Evolutionary conservation across 2,797 vertebrate genomes (phyloP).

Genomic region (Sciaenops ocellatus): DNA sequence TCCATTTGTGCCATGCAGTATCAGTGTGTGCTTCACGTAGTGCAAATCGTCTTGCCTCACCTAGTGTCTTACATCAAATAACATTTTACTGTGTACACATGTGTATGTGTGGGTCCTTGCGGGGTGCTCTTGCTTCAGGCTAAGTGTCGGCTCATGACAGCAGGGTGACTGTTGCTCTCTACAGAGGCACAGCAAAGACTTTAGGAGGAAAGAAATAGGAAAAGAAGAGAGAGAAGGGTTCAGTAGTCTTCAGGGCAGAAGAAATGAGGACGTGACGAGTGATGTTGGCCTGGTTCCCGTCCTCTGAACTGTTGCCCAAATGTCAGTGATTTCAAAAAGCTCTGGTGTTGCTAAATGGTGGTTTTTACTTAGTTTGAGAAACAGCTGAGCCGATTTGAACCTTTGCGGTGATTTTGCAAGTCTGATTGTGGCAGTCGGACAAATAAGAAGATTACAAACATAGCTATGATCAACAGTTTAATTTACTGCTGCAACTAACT

Average conservation of each 20-base stretch:
- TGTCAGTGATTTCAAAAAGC: background rate
- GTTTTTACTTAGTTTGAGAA: background rate
- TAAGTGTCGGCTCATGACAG: slow-evolving; percentile 62
- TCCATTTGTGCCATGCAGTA: background rate
- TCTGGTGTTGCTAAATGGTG: background rate
- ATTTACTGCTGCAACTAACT: too few relatives aligned
- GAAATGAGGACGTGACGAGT: slow-evolving; percentile 36
- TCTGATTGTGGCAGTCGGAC: background rate
- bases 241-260: background rate
- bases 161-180: slow-evolving; percentile 45
- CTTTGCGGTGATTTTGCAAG: background rate
- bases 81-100: background rate
- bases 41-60: slow-evolving; percentile 18
- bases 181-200: slow-evolving; percentile 17
- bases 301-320: slow-evolving; percentile 1
- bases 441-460: too few relatives aligned
- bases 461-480: too few relatives aligned
- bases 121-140: slow-evolving; percentile 39
- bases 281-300: slow-evolving; percentile 19
- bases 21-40: slow-evolving; percentile 12
- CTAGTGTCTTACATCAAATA: slow-evolving; percentile 26
- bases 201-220: background rate
- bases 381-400: background rate
- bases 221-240: background rate
- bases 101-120: background rate